Conservation (phyloP, 2,113 vertebrate genomes). For the Physeter macrocephalus region DNA sequence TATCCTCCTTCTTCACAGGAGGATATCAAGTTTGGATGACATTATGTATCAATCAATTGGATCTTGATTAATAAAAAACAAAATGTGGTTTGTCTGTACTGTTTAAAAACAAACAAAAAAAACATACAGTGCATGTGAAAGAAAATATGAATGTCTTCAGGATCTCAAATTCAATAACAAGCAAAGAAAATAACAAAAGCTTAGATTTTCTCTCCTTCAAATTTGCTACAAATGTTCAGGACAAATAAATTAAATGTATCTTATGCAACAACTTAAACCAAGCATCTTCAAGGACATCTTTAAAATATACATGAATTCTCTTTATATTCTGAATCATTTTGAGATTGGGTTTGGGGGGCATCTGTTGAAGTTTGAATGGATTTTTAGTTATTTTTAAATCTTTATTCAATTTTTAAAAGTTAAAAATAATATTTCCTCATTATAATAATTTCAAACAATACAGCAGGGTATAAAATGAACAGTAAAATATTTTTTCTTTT, state of each 20-base stretch:
- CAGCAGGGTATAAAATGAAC: background rate
- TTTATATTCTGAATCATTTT: conserved; percentile 34
- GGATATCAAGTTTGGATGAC: background rate
- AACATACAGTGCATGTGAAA: background rate
- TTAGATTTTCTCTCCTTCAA: background rate
- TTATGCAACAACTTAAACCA: conserved; percentile 2
- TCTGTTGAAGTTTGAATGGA: background rate
- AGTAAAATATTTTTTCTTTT: background rate
- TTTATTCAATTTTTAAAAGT: conserved; percentile 22
- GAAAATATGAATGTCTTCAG: conserved; percentile 18
- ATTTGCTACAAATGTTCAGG: conserved; percentile 19
- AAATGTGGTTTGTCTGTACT: conserved; percentile 34
- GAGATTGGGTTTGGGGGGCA: background rate
- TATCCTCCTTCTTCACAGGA: background rate
- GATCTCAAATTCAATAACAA: conserved; percentile 26
- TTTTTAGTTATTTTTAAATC: conserved; percentile 42
- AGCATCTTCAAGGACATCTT: background rate
- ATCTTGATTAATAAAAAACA: conserved; percentile 26
- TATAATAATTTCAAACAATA: background rate
- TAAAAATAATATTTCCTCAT: background rate
- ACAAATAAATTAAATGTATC: conserved; percentile 38
- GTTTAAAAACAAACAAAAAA: conserved; percentile 33
- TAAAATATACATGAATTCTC: background rate
- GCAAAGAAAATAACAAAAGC: background rate
- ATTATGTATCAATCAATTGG: conserved; percentile 29